Percentiles rank a stretch among this genome's conserved stretches.
phyloP scores from a whole-genome alignment of 2,113 vertebrate genomes.

The Puma concolor region DNA sequence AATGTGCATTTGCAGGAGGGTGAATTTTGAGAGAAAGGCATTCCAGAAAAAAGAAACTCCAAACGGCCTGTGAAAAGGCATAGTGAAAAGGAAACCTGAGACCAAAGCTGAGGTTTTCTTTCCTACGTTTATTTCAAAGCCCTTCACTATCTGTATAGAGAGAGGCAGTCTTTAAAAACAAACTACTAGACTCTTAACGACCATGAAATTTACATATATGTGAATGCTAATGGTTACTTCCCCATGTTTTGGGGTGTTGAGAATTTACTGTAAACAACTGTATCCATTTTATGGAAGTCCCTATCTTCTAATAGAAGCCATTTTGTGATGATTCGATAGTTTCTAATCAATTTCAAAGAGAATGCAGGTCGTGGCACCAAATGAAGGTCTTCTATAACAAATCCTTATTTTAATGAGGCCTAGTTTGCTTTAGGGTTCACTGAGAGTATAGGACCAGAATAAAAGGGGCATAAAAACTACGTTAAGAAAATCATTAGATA shows the following conservation, averaged over 20 bases:
- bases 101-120: not conserved
- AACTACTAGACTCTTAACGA: not conserved
- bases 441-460: not conserved
- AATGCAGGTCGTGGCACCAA: not conserved
- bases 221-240: not conserved
- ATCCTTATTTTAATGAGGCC: not conserved
- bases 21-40: not conserved
- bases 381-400: not conserved
- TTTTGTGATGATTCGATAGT: not conserved
- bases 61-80: not conserved
- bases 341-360: slow-evolving; percentile 10
- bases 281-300: not conserved
- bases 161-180: not conserved
- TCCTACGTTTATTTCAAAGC: not conserved
- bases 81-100: not conserved
- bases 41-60: not conserved
- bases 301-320: not conserved
- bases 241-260: not conserved
- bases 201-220: not conserved
- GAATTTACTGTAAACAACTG: not conserved
- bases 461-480: not conserved
- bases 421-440: not conserved
- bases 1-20: not conserved
- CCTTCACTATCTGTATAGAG: not conserved
- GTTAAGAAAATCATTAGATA: not conserved